phyloP scores from a whole-genome alignment of 2,888 invertebrate species.

The Cerastoderma edule region DNA sequence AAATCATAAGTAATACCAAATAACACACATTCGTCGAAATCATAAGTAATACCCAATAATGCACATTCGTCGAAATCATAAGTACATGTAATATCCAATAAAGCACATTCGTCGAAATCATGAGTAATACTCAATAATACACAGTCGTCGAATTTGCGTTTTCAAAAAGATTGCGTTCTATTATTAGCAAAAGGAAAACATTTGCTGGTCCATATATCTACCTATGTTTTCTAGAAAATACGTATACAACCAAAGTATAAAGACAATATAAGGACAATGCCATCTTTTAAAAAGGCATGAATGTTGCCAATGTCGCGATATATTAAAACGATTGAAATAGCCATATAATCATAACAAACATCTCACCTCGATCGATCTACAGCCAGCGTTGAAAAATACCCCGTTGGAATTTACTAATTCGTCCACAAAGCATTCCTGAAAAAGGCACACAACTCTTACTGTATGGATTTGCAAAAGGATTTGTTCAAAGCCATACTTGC shows the following conservation, averaged over 20 bases:
- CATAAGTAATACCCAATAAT: no score
- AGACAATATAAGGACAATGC: neutral
- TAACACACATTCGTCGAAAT: no score
- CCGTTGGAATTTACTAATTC: conserved; percentile 6
- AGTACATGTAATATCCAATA: no score
- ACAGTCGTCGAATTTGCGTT: no score
- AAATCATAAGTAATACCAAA: no score
- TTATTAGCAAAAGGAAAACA: neutral
- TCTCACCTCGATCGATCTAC: conserved; percentile 24
- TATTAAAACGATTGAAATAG: neutral
- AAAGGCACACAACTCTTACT: neutral
- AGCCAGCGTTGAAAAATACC: conserved; percentile 13
- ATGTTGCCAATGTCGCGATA: neutral
- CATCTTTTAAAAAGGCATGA: neutral
- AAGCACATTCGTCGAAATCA: no score
- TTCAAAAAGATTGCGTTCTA: no score
- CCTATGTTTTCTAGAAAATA: neutral
- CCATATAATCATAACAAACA: neutral
- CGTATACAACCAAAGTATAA: neutral
- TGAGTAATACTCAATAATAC: no score
- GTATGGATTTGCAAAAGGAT: neutral
- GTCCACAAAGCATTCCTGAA: conserved; percentile 24
- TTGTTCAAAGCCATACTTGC: neutral
- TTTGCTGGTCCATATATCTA: neutral
- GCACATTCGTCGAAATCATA: no score